These are phyloP conservation scores for Aselliscus stoliczkanus DNA, from an alignment of 2,797 vertebrate species.

Conservation along the genomic window DNA sequence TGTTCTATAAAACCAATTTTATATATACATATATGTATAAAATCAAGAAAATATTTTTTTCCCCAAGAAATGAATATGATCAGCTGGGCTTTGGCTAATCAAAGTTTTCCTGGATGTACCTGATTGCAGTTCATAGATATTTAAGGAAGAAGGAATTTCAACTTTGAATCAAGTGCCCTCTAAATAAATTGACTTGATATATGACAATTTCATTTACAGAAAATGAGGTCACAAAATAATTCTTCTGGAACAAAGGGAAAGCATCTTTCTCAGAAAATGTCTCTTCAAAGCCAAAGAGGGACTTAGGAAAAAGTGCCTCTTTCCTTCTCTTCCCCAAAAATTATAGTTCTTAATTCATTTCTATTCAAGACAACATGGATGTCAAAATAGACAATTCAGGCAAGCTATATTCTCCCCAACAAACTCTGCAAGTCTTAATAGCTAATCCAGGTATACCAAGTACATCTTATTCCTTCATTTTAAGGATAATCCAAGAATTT, in stretches of 20 bases:
- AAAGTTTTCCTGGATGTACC: neutral
- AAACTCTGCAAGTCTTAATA: neutral
- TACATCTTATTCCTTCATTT: neutral
- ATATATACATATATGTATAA: too few relatives aligned
- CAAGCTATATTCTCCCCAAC: neutral
- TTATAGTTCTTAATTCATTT: neutral
- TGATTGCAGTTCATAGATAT: neutral
- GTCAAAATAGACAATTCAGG: neutral
- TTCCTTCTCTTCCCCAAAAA: neutral
- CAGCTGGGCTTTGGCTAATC: neutral
- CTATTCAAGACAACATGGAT: neutral
- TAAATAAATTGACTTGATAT: neutral
- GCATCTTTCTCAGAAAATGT: neutral
- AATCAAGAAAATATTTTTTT: neutral
- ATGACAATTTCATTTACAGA: neutral
- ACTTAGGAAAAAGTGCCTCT: neutral
- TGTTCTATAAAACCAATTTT: slow-evolving; percentile 2
- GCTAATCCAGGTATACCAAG: neutral
- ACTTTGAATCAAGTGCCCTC: neutral
- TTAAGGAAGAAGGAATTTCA: slow-evolving; percentile 32
- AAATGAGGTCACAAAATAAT: slow-evolving; percentile 11
- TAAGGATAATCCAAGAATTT: neutral
- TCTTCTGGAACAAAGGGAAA: slow-evolving; percentile 19
- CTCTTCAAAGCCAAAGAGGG: slow-evolving; percentile 17
- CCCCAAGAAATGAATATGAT: neutral